Evolutionary conservation across 2,888 invertebrate genomes (phyloP), one percentile per base, ranked within the genome.

Genomic region (Athripsodes cinereus): DNA sequence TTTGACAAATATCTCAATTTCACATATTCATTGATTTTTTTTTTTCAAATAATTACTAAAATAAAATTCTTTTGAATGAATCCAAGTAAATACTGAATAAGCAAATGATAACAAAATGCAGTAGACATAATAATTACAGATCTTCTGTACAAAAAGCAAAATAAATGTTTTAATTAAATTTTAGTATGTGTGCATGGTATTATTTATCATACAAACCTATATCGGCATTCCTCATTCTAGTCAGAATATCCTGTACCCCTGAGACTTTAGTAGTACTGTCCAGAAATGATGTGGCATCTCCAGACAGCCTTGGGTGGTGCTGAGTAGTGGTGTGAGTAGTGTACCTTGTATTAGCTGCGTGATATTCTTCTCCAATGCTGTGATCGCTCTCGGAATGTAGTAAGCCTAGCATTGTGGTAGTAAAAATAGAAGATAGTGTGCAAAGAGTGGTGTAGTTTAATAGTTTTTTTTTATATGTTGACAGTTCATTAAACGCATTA

Each of bases 161-260:
- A 34, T 34, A 11, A 34, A 34, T 34, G 34, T 10, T 10, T 8
- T 10, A 34, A 34, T 34, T 34, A 34, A 11, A 10, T 10, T 34
- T 34, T n/a, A n/a, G n/a, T n/a, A n/a, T n/a, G n/a, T n/a, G n/a
- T n/a, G n/a, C n/a, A n/a, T n/a, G n/a, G 6, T 46, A 16, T 6
- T 31, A 49, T 20, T 10, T 20, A 20, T 8, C 5, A 22, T 18
- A 55, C 50, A 16, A 40, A 85, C 86, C 85, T 65, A 84, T 81
- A 67, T 86, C 86, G 65, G 87, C 86, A 68, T 87, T 87, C 69
- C 84, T 84, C 90, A 91, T 91, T 65, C 90, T 80, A 3, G 83
- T 81, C 55, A 91, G 75, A 16, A 89, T 87, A 69, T 91, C 91
- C 68, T 87, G 83, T 1, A 90, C 85, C 2, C 86, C 86, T 2